These are phyloP conservation scores for Aricia artaxerxes DNA, from an alignment of 2,888 invertebrate species.

Conservation along the genomic window DNA sequence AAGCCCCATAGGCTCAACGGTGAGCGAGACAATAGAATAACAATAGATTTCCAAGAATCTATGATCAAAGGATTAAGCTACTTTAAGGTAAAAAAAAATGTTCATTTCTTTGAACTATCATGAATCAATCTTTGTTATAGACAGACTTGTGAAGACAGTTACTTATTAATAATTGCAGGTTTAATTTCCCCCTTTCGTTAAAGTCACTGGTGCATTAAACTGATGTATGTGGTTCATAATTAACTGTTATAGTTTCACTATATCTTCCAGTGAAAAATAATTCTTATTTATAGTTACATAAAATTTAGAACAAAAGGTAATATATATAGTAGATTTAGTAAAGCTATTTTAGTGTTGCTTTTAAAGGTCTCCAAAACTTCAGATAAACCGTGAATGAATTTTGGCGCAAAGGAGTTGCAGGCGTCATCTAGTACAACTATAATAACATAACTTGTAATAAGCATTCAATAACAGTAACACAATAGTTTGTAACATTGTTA, in stretches of 20 bases:
- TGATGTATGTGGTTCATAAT: constrained; percentile 9
- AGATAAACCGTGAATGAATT: too few species aligned
- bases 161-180: background rate
- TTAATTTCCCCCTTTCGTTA: background rate
- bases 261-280: background rate
- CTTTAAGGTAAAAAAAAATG: too few species aligned
- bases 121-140: too few species aligned
- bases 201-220: constrained; percentile 8
- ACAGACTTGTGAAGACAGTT: background rate
- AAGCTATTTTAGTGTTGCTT: background rate
- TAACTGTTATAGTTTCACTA: constrained; percentile 36
- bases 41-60: too few species aligned
- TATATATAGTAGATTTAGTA: background rate
- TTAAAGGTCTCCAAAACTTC: background rate
- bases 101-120: too few species aligned
- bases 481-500: background rate
- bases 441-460: background rate
- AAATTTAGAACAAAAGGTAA: background rate
- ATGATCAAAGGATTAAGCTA: too few species aligned
- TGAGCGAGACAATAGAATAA: too few species aligned
- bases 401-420: too few species aligned
- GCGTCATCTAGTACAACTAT: background rate
- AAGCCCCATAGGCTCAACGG: too few species aligned
- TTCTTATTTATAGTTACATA: background rate
- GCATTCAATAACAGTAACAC: background rate